Evolutionary conservation across 2,113 vertebrate species (phyloP).

Genomic region (Lophochroa leadbeateri): DNA sequence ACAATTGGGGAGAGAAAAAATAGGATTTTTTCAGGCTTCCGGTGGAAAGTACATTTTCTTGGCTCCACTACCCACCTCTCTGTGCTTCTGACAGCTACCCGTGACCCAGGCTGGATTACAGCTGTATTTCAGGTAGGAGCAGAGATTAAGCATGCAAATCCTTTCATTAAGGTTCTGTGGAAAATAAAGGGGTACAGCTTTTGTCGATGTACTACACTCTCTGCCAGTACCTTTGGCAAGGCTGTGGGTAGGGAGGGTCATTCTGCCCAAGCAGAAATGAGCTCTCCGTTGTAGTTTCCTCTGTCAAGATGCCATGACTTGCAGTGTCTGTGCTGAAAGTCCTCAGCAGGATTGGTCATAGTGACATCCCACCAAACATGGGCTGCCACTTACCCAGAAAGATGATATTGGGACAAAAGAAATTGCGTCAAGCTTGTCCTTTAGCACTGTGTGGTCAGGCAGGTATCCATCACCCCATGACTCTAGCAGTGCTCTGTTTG

Average conservation of each 20-base stretch:
- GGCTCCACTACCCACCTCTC: background rate
- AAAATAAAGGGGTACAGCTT: background rate
- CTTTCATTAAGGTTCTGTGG: background rate
- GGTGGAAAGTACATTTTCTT: background rate
- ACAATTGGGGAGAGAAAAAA: background rate
- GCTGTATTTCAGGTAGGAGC: background rate
- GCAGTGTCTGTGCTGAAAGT: background rate
- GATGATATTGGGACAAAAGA: accelerated
- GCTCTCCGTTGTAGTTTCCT: background rate
- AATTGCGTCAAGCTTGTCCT: accelerated
- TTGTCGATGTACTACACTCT: background rate
- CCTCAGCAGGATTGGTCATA: background rate
- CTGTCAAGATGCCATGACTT: background rate
- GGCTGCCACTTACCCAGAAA: background rate
- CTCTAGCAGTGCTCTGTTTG: background rate
- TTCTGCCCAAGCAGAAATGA: background rate
- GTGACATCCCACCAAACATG: background rate
- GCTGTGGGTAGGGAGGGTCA: background rate
- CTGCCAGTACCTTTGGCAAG: background rate
- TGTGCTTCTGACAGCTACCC: background rate
- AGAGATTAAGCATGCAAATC: background rate
- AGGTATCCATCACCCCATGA: accelerated
- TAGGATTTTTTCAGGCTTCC: background rate
- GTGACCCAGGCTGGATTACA: background rate
- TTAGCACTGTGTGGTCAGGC: background rate